Base-by-base conservation (phyloP, 35 echinoderm and acorn worm species). In the Heliocidaris erythrogramma region DNA sequence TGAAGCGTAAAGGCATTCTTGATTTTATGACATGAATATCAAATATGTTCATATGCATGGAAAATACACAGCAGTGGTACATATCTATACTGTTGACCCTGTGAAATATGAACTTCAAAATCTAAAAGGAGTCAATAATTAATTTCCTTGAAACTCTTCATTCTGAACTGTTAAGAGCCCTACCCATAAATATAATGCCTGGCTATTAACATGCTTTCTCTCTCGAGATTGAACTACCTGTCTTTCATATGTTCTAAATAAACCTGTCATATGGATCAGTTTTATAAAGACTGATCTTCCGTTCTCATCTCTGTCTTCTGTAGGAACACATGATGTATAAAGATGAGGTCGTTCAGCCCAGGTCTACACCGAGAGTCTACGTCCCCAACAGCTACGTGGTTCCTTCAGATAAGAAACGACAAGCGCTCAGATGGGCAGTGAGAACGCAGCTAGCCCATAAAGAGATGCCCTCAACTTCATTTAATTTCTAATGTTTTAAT, bases 291-390 rank as follows among this genome's bases (percentile, higher is more conserved):
- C 87, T 42, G 32, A 59, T 14, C 24, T 95, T 92, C 7, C 3
- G 8, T 2, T 42, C 47, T 65, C 90, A 90, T 71, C 90, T 48
- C 32, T 93, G 85, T 61, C 88, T 48, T 94, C 32, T 18, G 56
- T 93, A 99, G 98, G 98, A 99, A 78, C 98, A 96, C 27, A 99
- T 97, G 98, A 94, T 99, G 90, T 96, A 97, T 86, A 97, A 97
- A 92, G 97, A 99, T 96, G 95, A 96, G n/a, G 93, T 96, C 7
- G 85, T 90, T 29, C 94, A 95, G 30, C 97, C 95, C 48, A 97
- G 94, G 95, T 90, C 92, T 61, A 94, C 95, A 12, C 96, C 95
- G 21, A 61, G 95, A 27, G 97, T 96, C 60, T 99, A 96, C 89
- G 95, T 96, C 47, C 98, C 96, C 9, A 98, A 99, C 52, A 96